Evolutionary conservation across 2,113 vertebrate genomes (phyloP).

Genomic region (Ptilorrhoa leucosticta): DNA sequence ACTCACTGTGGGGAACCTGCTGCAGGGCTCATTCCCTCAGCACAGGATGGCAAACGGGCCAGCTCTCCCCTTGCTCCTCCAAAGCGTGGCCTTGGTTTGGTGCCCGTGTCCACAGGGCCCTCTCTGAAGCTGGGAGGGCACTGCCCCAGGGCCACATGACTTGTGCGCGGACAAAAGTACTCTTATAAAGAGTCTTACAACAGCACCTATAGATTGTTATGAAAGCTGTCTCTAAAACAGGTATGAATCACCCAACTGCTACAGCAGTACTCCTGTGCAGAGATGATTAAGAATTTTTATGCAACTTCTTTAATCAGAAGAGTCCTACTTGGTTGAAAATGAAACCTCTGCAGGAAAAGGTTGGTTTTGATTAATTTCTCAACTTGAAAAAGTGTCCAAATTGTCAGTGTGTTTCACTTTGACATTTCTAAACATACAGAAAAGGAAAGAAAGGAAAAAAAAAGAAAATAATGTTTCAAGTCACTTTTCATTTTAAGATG

Average conservation of each 20-base stretch:
- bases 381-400: slow-evolving; percentile 13
- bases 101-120: rapidly evolving
- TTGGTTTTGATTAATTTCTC: slow-evolving; percentile 61
- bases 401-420: slow-evolving; percentile 10
- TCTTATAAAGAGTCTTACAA: background rate
- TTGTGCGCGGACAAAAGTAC: background rate
- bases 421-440: slow-evolving; percentile 17
- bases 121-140: background rate
- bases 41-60: rapidly evolving
- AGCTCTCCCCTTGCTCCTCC: background rate
- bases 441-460: background rate
- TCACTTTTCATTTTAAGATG: background rate
- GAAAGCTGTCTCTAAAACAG: background rate
- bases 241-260: background rate
- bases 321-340: slow-evolving; percentile 47
- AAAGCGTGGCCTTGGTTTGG: rapidly evolving
- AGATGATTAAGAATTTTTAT: slow-evolving; percentile 30
- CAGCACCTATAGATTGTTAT: background rate
- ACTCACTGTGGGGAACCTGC: background rate
- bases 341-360: slow-evolving; percentile 54
- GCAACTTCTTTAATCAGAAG: slow-evolving; percentile 50
- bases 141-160: background rate
- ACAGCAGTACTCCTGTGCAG: background rate
- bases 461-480: background rate
- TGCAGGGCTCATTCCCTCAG: background rate